Evolutionary conservation across 2,113 vertebrate genomes (phyloP).

Genomic region (Laticauda laticaudata): DNA sequence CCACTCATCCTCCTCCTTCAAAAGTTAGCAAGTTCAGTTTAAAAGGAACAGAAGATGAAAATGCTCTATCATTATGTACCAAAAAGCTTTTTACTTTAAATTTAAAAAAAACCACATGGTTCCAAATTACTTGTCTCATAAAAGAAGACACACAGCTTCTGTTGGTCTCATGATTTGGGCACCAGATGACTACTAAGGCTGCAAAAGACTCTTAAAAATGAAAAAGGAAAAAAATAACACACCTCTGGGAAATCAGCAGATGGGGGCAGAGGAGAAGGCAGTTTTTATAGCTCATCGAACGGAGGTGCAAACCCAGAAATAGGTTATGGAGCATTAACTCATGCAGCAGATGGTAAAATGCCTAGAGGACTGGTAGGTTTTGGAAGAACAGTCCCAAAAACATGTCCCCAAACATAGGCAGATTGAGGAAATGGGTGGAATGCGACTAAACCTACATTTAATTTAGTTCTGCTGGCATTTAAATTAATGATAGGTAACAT

Average conservation of each 20-base stretch:
- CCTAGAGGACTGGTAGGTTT: background rate
- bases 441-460: background rate
- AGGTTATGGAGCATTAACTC: background rate
- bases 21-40: constrained; percentile 20
- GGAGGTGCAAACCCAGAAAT: background rate
- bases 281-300: background rate
- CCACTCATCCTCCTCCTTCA: background rate
- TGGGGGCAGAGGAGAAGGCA: background rate
- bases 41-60: background rate
- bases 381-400: background rate
- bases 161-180: background rate
- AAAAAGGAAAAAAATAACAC: background rate
- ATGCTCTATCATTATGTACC: background rate
- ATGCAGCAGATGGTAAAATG: background rate
- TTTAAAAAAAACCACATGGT: background rate
- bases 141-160: background rate
- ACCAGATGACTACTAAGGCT: background rate
- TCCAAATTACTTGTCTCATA: background rate
- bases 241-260: background rate
- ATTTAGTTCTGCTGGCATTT: background rate
- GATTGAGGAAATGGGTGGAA: background rate
- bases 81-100: background rate
- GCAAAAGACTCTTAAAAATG: background rate
- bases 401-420: background rate
- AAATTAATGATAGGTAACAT: background rate